phyloP scores from a whole-genome alignment of 2,113 vertebrate species.

The Gambusia affinis region DNA sequence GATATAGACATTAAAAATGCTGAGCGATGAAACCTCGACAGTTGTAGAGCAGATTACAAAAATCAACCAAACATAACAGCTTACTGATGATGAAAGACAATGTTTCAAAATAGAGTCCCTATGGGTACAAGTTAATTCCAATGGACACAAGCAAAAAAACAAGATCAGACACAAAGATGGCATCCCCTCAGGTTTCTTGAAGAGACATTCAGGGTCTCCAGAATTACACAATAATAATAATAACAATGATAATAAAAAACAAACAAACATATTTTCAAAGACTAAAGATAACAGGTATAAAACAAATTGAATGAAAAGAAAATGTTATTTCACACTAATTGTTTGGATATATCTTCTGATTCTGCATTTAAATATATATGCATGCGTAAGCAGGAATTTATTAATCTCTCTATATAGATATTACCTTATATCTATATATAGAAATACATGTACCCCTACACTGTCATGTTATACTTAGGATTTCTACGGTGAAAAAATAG shows the following conservation, averaged over 20 bases:
- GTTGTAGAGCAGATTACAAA: conserved; percentile 52
- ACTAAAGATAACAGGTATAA: conserved; percentile 60
- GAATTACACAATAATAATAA: conserved; percentile 42
- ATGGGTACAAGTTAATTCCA: conserved; percentile 54
- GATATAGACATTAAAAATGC: conserved; percentile 42
- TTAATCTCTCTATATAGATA: conserved; percentile 33
- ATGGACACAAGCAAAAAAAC: conserved; percentile 38
- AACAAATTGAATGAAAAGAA: conserved; percentile 65
- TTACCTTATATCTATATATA: conserved; percentile 34
- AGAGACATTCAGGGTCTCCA: conserved; percentile 53
- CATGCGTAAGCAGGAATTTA: conserved; percentile 69
- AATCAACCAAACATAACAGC: conserved; percentile 32
- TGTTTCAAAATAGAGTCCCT: conserved; percentile 56
- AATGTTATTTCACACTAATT: conserved; percentile 70
- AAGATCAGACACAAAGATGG: conserved; percentile 11
- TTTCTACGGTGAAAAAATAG: conserved; percentile 96
- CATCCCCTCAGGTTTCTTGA: conserved; percentile 19
- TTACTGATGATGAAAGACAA: conserved; percentile 56
- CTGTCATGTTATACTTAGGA: conserved; percentile 80
- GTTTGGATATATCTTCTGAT: conserved; percentile 83
- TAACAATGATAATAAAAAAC: conserved; percentile 28
- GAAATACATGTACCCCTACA: conserved; percentile 55
- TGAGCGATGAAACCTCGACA: conserved; percentile 42
- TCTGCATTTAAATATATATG: conserved; percentile 84
- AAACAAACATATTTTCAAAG: conserved; percentile 52